Conservation (phyloP, 2,113 vertebrate species). For the Sakesphorus luctuosus region DNA sequence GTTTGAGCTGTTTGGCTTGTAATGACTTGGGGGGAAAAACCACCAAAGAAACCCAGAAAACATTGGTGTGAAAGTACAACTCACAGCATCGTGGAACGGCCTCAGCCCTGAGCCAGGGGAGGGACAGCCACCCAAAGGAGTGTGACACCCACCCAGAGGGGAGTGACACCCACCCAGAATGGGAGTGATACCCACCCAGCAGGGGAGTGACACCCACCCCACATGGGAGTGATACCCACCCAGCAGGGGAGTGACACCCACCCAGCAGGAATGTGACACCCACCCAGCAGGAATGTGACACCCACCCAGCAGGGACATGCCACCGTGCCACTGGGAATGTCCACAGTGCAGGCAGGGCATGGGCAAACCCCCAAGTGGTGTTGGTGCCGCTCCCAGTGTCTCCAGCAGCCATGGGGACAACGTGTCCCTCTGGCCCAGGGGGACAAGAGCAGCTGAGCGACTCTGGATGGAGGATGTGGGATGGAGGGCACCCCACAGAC, state of each 20-base stretch:
- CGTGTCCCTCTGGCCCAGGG: rapidly evolving
- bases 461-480: background rate
- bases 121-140: background rate
- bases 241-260: too few relatives aligned
- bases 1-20: background rate
- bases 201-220: too few relatives aligned
- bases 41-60: background rate
- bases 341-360: background rate
- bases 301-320: rapidly evolving
- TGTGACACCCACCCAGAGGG: too few relatives aligned
- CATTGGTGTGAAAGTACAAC: background rate
- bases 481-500: background rate
- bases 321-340: background rate
- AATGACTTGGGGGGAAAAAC: background rate
- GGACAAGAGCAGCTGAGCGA: background rate
- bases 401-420: background rate
- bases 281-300: background rate
- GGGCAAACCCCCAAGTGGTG: rapidly evolving
- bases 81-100: background rate
- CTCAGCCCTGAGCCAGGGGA: rapidly evolving
- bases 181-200: too few relatives aligned
- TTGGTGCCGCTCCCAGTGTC: background rate
- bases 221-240: too few relatives aligned
- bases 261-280: background rate
- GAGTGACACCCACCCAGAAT: too few relatives aligned